Evolutionary conservation across 1,140 invertebrate species (phyloP).

Genomic region (Ylistrum balloti): DNA sequence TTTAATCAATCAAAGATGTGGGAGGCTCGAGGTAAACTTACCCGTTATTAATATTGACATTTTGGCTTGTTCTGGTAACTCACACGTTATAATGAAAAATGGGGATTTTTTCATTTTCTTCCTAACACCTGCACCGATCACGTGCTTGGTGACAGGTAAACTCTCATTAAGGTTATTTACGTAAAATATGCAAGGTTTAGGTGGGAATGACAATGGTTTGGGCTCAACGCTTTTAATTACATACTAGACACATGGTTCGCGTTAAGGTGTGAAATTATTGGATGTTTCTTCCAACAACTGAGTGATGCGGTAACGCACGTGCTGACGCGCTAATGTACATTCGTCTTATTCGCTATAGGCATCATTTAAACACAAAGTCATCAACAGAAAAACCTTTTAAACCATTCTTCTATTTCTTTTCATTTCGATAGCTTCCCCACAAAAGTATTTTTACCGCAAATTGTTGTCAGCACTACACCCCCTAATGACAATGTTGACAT

Average conservation of each 20-base stretch:
- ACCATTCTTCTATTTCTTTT: too few species aligned
- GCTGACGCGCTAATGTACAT: not conserved
- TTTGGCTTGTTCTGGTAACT: not conserved
- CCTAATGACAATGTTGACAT: too few species aligned
- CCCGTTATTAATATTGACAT: not conserved
- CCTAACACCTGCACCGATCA: not conserved
- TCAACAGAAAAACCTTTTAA: not conserved
- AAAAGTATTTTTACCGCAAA: too few species aligned
- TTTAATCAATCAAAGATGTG: conserved; percentile 1
- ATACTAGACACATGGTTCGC: not conserved
- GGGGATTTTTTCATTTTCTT: not conserved
- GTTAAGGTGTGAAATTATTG: not conserved
- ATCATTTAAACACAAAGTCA: not conserved
- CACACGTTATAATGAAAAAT: not conserved
- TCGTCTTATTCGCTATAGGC: not conserved
- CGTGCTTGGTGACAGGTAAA: not conserved
- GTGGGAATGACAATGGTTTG: not conserved
- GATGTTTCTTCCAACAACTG: not conserved
- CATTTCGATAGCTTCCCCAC: too few species aligned
- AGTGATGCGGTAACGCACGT: not conserved
- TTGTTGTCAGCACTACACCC: too few species aligned
- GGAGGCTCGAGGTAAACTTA: not conserved
- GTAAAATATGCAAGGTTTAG: not conserved
- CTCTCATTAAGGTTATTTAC: not conserved
- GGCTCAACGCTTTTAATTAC: not conserved